A percentile compares a stretch with the other conserved stretches of the same genome.
Conservation (phyloP, 2,113 vertebrate species). For the Uropsilus gracilis region DNA sequence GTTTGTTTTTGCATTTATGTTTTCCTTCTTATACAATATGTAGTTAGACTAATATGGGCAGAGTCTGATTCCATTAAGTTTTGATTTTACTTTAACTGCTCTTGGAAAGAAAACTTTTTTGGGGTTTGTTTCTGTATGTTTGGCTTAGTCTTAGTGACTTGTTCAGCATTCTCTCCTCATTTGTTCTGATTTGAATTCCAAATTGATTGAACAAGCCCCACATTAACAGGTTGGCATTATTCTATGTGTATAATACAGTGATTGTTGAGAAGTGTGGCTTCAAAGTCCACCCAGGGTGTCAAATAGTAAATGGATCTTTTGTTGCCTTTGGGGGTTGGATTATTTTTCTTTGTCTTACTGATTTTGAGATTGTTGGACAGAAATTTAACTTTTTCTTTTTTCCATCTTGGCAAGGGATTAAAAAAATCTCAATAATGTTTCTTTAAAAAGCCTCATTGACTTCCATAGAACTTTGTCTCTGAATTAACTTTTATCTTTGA, state of each 20-base stretch:
- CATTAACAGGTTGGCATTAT: conserved; percentile 76
- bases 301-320: conserved; percentile 76
- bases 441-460: conserved; percentile 67
- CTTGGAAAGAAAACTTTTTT: conserved; percentile 62
- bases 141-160: conserved; percentile 49
- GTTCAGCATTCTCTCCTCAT: conserved; percentile 67
- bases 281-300: conserved; percentile 71
- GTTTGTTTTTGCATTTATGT: neutral
- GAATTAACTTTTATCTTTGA: conserved; percentile 71
- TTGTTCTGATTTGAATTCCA: conserved; percentile 80
- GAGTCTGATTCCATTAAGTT: neutral
- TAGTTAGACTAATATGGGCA: neutral
- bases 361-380: conserved; percentile 63
- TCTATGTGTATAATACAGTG: conserved; percentile 53
- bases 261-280: conserved; percentile 76
- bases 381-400: conserved; percentile 62
- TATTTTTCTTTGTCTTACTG: conserved; percentile 77
- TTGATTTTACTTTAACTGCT: conserved; percentile 50
- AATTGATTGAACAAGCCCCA: conserved; percentile 76
- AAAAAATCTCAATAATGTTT: conserved; percentile 68
- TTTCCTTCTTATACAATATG: neutral
- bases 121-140: neutral
- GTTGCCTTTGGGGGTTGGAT: conserved; percentile 72
- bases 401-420: conserved; percentile 72
- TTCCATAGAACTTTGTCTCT: conserved; percentile 64